Conservation (phyloP, 2,113 vertebrate species). For the Ciconia stormi region DNA sequence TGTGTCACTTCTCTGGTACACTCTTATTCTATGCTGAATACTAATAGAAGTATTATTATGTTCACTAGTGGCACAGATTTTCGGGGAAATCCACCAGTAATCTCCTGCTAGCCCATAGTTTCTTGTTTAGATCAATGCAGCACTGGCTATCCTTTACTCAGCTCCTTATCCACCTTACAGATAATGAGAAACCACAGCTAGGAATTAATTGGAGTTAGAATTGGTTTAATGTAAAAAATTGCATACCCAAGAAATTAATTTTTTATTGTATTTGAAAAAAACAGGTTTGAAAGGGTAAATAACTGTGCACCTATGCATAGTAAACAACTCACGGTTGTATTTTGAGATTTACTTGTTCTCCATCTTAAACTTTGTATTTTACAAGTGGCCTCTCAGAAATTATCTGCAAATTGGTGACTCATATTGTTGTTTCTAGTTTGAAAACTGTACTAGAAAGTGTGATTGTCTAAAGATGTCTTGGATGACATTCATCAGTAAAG, state of each 20-base stretch:
- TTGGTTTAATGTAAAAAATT: not conserved
- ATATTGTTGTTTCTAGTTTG: not conserved
- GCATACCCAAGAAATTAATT: not conserved
- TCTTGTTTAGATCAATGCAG: not conserved
- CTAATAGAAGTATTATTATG: not conserved
- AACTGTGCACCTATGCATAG: not conserved
- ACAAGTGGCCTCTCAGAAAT: not conserved
- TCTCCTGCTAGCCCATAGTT: not conserved
- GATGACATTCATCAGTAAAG: not conserved
- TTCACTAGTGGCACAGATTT: not conserved
- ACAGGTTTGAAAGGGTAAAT: not conserved
- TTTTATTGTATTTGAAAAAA: not conserved
- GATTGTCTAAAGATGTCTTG: not conserved
- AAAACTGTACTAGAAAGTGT: not conserved
- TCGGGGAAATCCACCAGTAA: not conserved
- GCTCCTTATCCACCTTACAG: not conserved
- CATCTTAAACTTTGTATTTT: not conserved
- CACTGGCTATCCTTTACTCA: not conserved
- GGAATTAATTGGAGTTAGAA: not conserved
- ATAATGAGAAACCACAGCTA: not conserved
- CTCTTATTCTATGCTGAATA: not conserved
- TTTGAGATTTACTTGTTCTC: not conserved
- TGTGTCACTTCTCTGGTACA: not conserved
- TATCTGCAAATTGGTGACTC: not conserved
- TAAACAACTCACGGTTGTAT: not conserved